These are phyloP conservation scores for Thelaira solivaga DNA, from an alignment of 2,888 invertebrate genomes.

Conservation along the genomic window DNA sequence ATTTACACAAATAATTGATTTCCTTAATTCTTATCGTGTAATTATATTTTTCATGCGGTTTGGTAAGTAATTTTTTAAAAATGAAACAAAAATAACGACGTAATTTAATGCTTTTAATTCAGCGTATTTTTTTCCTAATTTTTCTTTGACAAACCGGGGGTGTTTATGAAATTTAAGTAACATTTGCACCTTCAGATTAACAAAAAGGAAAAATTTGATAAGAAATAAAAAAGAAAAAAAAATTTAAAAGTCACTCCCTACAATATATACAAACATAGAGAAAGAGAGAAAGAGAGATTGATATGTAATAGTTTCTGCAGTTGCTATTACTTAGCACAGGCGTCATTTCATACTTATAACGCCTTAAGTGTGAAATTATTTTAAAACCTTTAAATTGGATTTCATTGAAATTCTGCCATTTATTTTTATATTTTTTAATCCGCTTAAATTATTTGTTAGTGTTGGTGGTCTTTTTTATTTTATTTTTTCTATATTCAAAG, in stretches of 20 bases:
- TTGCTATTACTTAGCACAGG: not conserved
- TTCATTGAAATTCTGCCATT: not conserved
- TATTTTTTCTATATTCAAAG: not conserved
- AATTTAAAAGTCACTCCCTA: constrained; percentile 35
- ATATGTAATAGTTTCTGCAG: constrained; percentile 8
- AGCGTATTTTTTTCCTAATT: too few species aligned
- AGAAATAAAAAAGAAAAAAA: constrained; percentile 12
- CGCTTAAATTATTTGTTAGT: constrained; percentile 36
- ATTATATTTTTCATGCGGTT: constrained; percentile 56
- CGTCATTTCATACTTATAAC: too few species aligned
- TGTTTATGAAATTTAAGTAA: constrained; percentile 60
- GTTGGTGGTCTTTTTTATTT: constrained; percentile 19
- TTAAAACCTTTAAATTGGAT: constrained; percentile 32
- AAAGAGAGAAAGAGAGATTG: too few species aligned
- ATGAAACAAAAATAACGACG: constrained; percentile 8
- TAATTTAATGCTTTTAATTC: constrained; percentile 52
- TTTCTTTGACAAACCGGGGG: too few species aligned
- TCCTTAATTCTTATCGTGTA: constrained; percentile 12
- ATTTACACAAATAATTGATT: constrained; percentile 56
- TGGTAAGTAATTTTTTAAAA: constrained; percentile 24
- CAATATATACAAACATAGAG: too few species aligned
- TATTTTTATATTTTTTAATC: too few species aligned
- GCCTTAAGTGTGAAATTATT: constrained; percentile 61
- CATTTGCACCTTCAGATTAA: constrained; percentile 49
- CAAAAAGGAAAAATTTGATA: not conserved